phyloP scores from a whole-genome alignment of 2,797 vertebrate genomes.

The Gadopsis bispinosus region DNA sequence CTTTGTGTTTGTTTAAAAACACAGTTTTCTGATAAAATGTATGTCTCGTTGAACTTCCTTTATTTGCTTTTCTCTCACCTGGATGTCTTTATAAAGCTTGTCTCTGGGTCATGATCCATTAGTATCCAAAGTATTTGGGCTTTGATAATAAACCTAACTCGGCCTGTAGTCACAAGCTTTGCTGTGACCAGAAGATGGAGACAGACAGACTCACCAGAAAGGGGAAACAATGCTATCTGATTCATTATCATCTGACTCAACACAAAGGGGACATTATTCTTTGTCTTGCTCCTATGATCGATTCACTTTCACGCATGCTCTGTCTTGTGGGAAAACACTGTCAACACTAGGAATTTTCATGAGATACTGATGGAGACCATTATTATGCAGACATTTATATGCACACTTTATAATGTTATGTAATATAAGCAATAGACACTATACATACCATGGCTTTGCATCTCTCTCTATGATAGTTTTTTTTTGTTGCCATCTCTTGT shows the following conservation, averaged over 20 bases:
- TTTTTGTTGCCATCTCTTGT: no score
- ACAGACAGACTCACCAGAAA: neutral
- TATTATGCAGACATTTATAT: neutral
- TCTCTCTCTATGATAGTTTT: no score
- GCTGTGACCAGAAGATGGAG: neutral
- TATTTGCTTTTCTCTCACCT: neutral
- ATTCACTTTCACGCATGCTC: neutral
- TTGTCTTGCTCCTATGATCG: neutral
- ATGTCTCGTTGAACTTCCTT: neutral
- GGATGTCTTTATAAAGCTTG: neutral
- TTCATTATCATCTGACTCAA: conserved; percentile 8
- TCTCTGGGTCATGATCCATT: neutral
- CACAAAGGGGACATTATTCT: conserved; percentile 19
- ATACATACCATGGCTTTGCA: no score
- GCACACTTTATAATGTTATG: neutral
- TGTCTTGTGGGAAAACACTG: neutral
- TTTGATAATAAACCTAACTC: neutral
- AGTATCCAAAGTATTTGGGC: neutral
- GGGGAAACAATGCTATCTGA: conserved; percentile 6
- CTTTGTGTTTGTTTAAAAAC: neutral
- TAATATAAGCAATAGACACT: neutral
- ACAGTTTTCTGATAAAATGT: neutral
- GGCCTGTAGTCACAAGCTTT: conserved; percentile 14
- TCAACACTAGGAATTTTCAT: neutral
- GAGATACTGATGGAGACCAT: neutral